A percentile compares a stretch with the other conserved stretches of the same genome.
Evolutionary conservation across 2,888 invertebrate species (phyloP).

Genomic region (Brachyptera risi): DNA sequence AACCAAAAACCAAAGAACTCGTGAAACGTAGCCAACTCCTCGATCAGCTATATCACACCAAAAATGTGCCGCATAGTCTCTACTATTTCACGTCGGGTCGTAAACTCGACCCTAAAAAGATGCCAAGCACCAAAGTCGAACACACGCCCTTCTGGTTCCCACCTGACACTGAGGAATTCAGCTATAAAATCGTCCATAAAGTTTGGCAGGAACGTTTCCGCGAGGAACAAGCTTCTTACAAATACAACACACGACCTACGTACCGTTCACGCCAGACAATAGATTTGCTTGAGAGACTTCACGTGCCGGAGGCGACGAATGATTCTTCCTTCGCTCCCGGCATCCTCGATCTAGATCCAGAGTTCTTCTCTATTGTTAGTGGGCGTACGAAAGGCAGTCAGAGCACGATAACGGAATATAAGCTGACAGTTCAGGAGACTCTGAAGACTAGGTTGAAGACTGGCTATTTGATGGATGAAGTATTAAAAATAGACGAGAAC

Average conservation of each 20-base stretch:
- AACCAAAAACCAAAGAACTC: background rate
- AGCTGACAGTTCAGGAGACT: background rate
- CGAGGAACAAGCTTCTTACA: conserved; percentile 34
- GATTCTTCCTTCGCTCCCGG: background rate
- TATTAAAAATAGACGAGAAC: conserved; percentile 7
- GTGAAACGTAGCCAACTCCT: conserved; percentile 3
- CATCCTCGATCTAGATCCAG: conserved; percentile 19
- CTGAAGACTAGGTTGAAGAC: conserved; percentile 8
- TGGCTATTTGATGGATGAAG: conserved; percentile 1
- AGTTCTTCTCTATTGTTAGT: conserved; percentile 5
- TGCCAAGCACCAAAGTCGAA: too few relatives aligned
- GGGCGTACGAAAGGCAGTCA: background rate
- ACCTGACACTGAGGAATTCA: conserved; percentile 45
- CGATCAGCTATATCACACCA: conserved; percentile 14
- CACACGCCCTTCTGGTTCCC: conserved; percentile 47
- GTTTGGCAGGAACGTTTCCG: conserved; percentile 1
- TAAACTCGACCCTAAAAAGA: conserved; percentile 36
- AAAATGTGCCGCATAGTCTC: conserved; percentile 32
- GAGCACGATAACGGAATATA: background rate
- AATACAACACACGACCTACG: background rate
- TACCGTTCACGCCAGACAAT: background rate
- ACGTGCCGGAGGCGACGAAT: background rate
- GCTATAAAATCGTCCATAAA: conserved; percentile 43
- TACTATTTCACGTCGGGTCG: conserved; percentile 41
- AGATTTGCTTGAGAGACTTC: conserved; percentile 1